Evolutionary conservation across 2,113 vertebrate species (phyloP).

Genomic region (Megaleporinus macrocephalus): DNA sequence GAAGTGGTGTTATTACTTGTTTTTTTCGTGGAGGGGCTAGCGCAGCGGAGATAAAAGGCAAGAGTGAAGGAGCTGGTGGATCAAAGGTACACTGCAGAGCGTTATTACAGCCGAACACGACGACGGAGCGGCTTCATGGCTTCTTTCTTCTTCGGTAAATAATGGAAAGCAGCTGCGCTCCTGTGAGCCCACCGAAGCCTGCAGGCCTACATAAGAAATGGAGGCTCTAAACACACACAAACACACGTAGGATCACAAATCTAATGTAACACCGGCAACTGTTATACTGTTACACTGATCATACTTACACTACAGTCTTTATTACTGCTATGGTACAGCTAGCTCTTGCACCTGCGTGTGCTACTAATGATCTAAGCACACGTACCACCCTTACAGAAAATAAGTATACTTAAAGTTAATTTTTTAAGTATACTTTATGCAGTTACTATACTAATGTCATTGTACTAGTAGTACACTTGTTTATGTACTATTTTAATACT

Average conservation of each 20-base stretch:
- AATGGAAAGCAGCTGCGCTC: neutral
- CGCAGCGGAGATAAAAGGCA: constrained; percentile 9
- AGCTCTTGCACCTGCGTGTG: too few species aligned
- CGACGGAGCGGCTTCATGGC: neutral
- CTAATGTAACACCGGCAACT: neutral
- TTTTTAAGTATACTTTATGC: too few species aligned
- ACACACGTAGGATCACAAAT: neutral
- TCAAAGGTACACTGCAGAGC: constrained; percentile 7
- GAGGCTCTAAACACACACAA: neutral
- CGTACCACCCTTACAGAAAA: too few species aligned
- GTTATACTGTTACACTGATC: too few species aligned
- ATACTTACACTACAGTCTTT: neutral
- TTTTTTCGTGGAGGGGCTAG: neutral
- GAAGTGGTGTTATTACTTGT: constrained; percentile 9
- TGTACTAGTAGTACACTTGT: too few species aligned
- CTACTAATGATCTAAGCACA: too few species aligned
- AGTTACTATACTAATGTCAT: too few species aligned
- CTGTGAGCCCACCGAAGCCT: neutral
- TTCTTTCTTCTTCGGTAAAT: neutral
- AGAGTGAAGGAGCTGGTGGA: neutral
- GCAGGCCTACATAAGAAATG: neutral
- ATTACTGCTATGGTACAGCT: too few species aligned
- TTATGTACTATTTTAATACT: too few species aligned
- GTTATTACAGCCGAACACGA: constrained; percentile 4
- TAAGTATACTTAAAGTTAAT: too few species aligned